These are phyloP conservation scores for Spisula subtruncata DNA, from an alignment of 2,888 invertebrate genomes.

Conservation along the genomic window DNA sequence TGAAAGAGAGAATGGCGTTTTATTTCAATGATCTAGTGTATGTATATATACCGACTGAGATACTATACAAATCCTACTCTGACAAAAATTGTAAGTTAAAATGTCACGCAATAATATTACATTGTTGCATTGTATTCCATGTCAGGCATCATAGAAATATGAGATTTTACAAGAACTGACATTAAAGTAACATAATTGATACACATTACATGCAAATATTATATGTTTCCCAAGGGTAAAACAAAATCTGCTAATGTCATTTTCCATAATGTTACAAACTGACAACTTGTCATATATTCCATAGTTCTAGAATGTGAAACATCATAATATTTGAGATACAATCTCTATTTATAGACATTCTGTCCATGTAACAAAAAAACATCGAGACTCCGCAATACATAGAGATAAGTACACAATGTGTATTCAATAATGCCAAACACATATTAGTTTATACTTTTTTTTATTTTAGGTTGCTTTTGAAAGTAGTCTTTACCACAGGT, in stretches of 20 bases:
- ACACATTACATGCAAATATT: slow-evolving; percentile 11
- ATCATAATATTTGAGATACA: neutral
- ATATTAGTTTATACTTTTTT: too few relatives aligned
- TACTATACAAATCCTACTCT: neutral
- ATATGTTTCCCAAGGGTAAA: neutral
- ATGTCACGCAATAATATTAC: slow-evolving; percentile 18
- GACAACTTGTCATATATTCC: slow-evolving; percentile 21
- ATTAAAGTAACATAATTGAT: slow-evolving; percentile 11
- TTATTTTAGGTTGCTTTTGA: too few relatives aligned
- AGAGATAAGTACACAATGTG: neutral
- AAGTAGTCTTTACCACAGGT: too few relatives aligned
- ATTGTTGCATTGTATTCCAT: slow-evolving; percentile 16
- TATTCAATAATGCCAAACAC: neutral
- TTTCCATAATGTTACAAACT: slow-evolving; percentile 4
- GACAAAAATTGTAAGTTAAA: neutral
- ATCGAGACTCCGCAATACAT: neutral
- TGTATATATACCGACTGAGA: too few relatives aligned
- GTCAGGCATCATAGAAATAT: neutral
- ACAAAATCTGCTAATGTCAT: slow-evolving; percentile 17
- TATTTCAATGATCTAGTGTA: too few relatives aligned
- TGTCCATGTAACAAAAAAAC: neutral
- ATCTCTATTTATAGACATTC: neutral
- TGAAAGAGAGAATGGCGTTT: too few relatives aligned
- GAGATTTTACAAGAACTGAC: neutral
- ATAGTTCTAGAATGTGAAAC: neutral